Percentiles rank a stretch among this genome's conserved stretches.
phyloP scores from a whole-genome alignment of 35 echinoderm and acorn worm genomes.

The Lytechinus pictus region DNA sequence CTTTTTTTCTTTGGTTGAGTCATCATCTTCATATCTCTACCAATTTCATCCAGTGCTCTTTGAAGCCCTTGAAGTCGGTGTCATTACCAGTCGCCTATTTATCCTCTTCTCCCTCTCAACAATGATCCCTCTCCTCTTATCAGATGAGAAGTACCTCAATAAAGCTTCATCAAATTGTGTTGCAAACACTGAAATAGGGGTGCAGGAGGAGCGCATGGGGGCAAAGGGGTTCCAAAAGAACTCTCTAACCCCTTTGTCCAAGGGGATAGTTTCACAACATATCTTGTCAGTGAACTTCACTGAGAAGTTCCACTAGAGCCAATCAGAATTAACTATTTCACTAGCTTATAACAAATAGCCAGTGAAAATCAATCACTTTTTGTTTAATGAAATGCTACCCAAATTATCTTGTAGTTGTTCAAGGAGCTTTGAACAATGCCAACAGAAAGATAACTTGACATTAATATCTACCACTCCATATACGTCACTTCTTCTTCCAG shows the following conservation, averaged over 20 bases:
- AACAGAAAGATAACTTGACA: no score
- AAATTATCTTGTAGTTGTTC: no score
- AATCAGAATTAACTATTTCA: no score
- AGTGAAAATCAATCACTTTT: no score
- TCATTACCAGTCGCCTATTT: neutral
- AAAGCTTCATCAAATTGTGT: neutral
- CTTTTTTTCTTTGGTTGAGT: neutral
- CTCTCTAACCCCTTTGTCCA: neutral
- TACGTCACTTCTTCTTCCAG: no score
- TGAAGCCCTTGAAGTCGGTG: neutral
- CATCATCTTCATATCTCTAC: neutral
- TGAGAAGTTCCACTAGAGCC: no score
- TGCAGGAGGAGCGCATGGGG: neutral
- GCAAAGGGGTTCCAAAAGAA: neutral
- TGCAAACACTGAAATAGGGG: neutral
- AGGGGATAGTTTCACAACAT: no score
- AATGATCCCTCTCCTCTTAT: neutral
- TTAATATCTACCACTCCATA: no score
- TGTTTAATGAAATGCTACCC: no score
- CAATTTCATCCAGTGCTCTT: neutral
- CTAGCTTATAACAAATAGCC: no score
- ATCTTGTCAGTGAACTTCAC: no score
- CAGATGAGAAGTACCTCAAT: constrained; percentile 3
- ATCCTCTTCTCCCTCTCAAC: neutral
- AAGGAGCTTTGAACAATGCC: no score